Percentiles rank a stretch among this genome's conserved stretches.
phyloP scores from a whole-genome alignment of 2,797 vertebrate species.

The Enteromius thamalakanensis region DNA sequence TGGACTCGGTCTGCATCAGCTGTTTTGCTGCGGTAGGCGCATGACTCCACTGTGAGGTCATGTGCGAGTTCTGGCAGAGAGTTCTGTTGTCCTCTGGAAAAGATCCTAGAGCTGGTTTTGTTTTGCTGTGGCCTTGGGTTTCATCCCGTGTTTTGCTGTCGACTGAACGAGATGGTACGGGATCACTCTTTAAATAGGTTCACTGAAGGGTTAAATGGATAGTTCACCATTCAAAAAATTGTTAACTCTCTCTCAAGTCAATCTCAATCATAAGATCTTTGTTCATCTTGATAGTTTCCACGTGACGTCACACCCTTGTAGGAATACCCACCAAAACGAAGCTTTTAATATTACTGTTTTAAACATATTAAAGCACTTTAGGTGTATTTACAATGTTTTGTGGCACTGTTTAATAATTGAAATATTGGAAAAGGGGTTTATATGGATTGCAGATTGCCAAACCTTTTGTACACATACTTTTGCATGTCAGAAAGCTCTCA shows the following conservation, averaged over 20 bases:
- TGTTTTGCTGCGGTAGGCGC: slow-evolving; percentile 31
- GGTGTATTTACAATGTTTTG: too few relatives aligned
- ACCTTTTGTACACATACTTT: too few relatives aligned
- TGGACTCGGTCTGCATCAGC: slow-evolving; percentile 41
- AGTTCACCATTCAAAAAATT: background rate
- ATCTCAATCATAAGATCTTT: background rate
- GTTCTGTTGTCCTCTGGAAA: background rate
- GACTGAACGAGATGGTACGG: background rate
- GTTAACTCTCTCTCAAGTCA: background rate
- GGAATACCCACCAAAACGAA: too few relatives aligned
- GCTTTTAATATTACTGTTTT: too few relatives aligned
- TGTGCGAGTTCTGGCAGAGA: slow-evolving; percentile 6
- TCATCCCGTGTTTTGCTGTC: background rate
- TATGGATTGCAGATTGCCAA: too few relatives aligned
- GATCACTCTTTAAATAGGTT: background rate
- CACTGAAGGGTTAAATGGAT: background rate
- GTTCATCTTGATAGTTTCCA: background rate
- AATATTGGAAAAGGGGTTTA: too few relatives aligned
- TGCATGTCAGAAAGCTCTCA: background rate
- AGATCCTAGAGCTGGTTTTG: slow-evolving; percentile 10
- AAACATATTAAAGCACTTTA: too few relatives aligned
- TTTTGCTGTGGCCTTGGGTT: background rate
- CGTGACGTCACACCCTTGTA: too few relatives aligned
- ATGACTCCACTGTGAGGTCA: slow-evolving; percentile 29
- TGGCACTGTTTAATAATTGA: too few relatives aligned